Base-by-base conservation (phyloP, 2,797 vertebrate species). In the Etheostoma nigrum region DNA sequence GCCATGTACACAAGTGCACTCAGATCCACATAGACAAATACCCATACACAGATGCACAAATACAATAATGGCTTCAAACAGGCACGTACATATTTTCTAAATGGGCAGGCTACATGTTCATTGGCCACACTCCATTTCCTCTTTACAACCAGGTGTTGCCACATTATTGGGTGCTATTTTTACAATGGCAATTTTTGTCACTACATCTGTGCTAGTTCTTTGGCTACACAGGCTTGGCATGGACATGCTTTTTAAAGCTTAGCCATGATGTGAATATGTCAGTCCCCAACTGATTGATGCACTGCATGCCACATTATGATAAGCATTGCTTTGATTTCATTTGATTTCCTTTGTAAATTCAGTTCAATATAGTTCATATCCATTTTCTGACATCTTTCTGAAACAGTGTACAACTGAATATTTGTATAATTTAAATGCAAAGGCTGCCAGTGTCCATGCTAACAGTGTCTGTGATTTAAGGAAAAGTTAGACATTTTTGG, bases 341-440 rank as follows among this genome's bases (percentile, higher is more conserved):
- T 27, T 4, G 27, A 30, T 30, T 30, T 30, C 30, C 30, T 30
- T 30, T 30, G 23, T 58, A 45, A 16, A 57, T 60, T 76, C 8
- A 47, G 40, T 21, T 68, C n/a, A n/a, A n/a, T n/a, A n/a, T 5
- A 42, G 42, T 47, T 19, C 36, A 54, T 62, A 51, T 55, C 55
- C n/a, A 45, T 74, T 45, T 68, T 47, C 53, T 69, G 71, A 74
- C 69, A 62, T 55, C 42, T 55, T 8, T 73, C 42, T 47, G 67
- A 68, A 73, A 63, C 63, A 61, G 49, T 55, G 25, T 9, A 51
- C 59, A 69, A 53, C n/a, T 11, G 53, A 69, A 59, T 59, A 74
- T 69, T 63, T 79, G 59, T 69, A n/a, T 65, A 7, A 48, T 48
- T 44, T 30, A 10, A 64, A 58, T 36, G 47, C 36, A 67, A 69